Conservation (phyloP, 2,797 vertebrate genomes). For the Enteromius paludinosus region DNA sequence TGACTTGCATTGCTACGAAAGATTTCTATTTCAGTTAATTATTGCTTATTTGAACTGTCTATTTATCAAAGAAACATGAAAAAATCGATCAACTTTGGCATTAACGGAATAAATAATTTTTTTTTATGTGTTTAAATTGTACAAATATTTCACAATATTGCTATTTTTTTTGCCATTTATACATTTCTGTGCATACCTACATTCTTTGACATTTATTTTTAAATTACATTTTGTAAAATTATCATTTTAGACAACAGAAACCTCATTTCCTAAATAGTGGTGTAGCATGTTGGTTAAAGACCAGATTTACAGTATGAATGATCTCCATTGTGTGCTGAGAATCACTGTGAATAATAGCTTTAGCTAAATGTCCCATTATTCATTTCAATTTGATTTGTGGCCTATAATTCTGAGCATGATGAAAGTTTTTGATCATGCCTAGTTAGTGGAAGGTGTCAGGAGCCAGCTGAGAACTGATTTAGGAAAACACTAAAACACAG, state of each 20-base stretch:
- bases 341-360: slow-evolving; percentile 18
- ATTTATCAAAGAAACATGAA: neutral
- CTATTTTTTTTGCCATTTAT: neutral
- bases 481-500: neutral
- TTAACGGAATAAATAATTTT: neutral
- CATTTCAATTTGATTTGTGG: neutral
- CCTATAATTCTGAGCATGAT: neutral
- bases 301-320: neutral
- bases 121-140: neutral
- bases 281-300: neutral
- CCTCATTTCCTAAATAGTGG: neutral
- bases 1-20: neutral
- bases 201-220: neutral
- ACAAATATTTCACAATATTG: neutral
- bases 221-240: neutral
- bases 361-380: neutral
- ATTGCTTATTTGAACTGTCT: neutral
- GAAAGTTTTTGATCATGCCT: neutral
- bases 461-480: neutral
- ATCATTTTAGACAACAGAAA: neutral
- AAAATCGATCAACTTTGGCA: neutral
- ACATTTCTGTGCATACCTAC: neutral
- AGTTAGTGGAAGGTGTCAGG: neutral
- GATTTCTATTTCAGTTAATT: neutral
- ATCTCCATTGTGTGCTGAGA: neutral